Conservation (phyloP, 2,797 vertebrate species). For the Sebastes diploproa region DNA sequence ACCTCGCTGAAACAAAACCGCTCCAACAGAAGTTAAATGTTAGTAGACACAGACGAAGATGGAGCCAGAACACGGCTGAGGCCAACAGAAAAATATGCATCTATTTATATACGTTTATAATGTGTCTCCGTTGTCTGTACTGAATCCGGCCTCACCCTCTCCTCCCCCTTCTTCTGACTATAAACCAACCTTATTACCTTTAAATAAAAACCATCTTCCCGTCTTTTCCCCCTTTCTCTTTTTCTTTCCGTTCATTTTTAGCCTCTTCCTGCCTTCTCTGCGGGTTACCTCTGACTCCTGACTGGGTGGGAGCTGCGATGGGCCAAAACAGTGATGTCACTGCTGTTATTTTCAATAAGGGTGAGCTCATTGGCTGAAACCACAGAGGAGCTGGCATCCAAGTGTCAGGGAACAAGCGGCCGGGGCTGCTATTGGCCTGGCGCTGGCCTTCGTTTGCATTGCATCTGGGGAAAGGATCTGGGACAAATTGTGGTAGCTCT, state of each 20-base stretch:
- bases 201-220: constrained; percentile 57
- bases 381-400: constrained; percentile 73
- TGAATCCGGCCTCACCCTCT: constrained; percentile 46
- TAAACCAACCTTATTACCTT: constrained; percentile 58
- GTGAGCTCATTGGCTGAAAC: constrained; percentile 80
- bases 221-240: constrained; percentile 1
- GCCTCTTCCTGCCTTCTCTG: constrained; percentile 46
- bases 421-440: constrained; percentile 16
- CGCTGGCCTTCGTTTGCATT: constrained; percentile 18
- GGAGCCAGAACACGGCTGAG: constrained; percentile 14
- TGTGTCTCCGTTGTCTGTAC: constrained; percentile 32
- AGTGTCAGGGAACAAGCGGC: constrained; percentile 69
- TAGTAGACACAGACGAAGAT: neutral
- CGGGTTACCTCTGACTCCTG: constrained; percentile 65
- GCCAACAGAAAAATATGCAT: constrained; percentile 26
- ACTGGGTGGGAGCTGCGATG: constrained; percentile 56
- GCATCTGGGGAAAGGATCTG: constrained; percentile 63
- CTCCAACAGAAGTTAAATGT: neutral
- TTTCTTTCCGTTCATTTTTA: constrained; percentile 60
- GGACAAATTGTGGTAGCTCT: constrained; percentile 33
- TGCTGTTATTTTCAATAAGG: constrained; percentile 70
- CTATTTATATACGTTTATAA: constrained; percentile 30
- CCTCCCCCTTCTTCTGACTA: constrained; percentile 26
- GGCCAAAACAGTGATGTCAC: constrained; percentile 76
- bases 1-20: constrained; percentile 1